Base-by-base conservation (phyloP, 2,797 vertebrate species). In the Enteromius anoplus region DNA sequence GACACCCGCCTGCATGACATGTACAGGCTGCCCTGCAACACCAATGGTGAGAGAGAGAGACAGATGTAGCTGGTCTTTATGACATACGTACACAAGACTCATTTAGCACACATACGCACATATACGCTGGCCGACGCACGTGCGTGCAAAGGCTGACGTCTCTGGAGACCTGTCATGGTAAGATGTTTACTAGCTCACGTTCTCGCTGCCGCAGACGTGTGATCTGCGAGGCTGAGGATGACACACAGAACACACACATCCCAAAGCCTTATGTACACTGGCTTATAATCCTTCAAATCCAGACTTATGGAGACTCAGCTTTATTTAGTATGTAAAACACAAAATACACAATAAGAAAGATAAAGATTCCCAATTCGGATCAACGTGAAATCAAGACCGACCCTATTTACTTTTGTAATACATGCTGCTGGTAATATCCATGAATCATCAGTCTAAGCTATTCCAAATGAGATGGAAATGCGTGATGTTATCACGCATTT, bases 1-100 rank as follows among this genome's bases (percentile, higher is more conserved):
- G 95, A 95, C 92, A 95, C 94, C 86, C 90, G 93, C 82, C 91
- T 95, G 85, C 93, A 95, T 47, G 95, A 95, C 90, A 93, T 95
- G 91, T 93, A 94, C 89, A 93, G 93, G 81, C 91, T 93, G 83
- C 90, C 93, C 87, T 95, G 93, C 91, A 94, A 93, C 65, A 92
- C 93, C 86, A 94, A 93, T 85, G 92, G 95, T 95, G 91, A 95
- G 94, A 15, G 55, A 81, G 26, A 34, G 40, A 40, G n/a, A 65
- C 29, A 65, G 42, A 40, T 37, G 23, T 19, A 51, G 37, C 45
- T 68, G 62, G 15, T 32, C 51, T 66, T 77, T 62, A 49, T 69
- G 49, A 58, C 7, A 64, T 47, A 66, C 21, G 32, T 10, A 64
- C 77, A 70, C 76, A 80, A 65, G 34, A 82, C 65, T 53, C 47